Evolutionary conservation across 2,113 vertebrate genomes (phyloP).

Genomic region (Anarrhichthys ocellatus): DNA sequence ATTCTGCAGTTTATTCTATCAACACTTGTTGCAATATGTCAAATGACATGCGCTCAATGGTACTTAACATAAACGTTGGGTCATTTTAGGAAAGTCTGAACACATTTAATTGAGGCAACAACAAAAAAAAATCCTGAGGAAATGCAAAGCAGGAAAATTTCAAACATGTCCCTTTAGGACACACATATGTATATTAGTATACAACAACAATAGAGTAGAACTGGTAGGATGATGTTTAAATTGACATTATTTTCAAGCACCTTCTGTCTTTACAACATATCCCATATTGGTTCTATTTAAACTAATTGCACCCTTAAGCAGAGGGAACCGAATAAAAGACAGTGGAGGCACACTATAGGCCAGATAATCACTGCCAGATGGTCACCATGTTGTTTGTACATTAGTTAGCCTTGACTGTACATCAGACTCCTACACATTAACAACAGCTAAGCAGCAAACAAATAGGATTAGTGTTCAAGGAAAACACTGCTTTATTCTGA

Average conservation of each 20-base stretch:
- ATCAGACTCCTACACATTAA: slow-evolving; percentile 9
- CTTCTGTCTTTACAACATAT: neutral
- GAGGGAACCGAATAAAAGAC: slow-evolving; percentile 16
- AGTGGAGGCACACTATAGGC: neutral
- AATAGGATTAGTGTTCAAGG: slow-evolving; percentile 9
- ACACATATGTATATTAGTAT: neutral
- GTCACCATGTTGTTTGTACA: slow-evolving; percentile 24
- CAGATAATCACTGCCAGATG: slow-evolving; percentile 59
- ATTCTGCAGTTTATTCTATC: neutral
- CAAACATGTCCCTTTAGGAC: neutral
- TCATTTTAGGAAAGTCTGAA: neutral
- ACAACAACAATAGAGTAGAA: neutral
- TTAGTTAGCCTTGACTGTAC: slow-evolving; percentile 14
- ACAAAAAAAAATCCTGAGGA: neutral
- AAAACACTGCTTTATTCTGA: slow-evolving; percentile 1
- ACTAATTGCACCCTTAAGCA: slow-evolving; percentile 17
- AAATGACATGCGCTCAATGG: neutral
- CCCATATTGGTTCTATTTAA: slow-evolving; percentile 9
- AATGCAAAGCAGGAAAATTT: neutral
- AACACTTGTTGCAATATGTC: neutral
- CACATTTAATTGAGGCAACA: neutral
- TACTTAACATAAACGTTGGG: neutral
- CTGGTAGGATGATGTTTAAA: neutral
- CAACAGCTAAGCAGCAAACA: slow-evolving; percentile 8
- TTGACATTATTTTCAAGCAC: neutral